These are phyloP conservation scores for Mastacembelus armatus DNA, from an alignment of 2,797 vertebrate species.

Conservation along the genomic window DNA sequence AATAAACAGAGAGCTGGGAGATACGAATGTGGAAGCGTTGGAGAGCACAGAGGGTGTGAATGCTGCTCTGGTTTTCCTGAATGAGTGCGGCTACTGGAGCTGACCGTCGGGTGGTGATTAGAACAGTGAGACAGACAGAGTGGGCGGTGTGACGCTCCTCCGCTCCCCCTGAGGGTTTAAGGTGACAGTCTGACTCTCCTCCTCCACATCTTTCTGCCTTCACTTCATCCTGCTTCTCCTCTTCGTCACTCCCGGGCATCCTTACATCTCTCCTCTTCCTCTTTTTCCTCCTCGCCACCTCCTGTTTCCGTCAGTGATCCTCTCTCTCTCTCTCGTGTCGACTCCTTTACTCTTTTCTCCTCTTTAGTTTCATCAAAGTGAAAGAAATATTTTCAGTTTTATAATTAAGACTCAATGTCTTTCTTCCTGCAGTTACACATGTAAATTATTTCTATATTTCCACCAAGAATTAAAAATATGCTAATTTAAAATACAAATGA, in stretches of 20 bases:
- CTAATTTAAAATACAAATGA: conserved; percentile 10
- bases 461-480: background rate
- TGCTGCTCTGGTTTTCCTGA: background rate
- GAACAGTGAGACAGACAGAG: conserved; percentile 24
- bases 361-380: background rate
- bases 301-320: too few species aligned
- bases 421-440: conserved; percentile 8
- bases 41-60: too few species aligned
- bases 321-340: background rate
- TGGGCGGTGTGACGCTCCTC: conserved; percentile 38
- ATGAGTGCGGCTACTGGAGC: conserved; percentile 3
- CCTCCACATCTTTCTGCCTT: background rate
- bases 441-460: conserved; percentile 17
- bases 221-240: background rate
- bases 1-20: background rate
- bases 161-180: conserved; percentile 36
- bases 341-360: background rate
- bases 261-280: background rate
- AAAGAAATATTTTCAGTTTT: conserved; percentile 4
- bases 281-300: background rate
- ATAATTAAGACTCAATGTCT: conserved; percentile 10
- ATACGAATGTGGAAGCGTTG: background rate
- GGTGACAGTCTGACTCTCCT: conserved; percentile 26
- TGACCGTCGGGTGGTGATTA: conserved; percentile 11
- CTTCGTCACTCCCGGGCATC: accelerated